A percentile compares a stretch with the other conserved stretches of the same genome.
Evolutionary conservation across 2,797 vertebrate species (phyloP).

Genomic region (Mormyrops boulengeri): DNA sequence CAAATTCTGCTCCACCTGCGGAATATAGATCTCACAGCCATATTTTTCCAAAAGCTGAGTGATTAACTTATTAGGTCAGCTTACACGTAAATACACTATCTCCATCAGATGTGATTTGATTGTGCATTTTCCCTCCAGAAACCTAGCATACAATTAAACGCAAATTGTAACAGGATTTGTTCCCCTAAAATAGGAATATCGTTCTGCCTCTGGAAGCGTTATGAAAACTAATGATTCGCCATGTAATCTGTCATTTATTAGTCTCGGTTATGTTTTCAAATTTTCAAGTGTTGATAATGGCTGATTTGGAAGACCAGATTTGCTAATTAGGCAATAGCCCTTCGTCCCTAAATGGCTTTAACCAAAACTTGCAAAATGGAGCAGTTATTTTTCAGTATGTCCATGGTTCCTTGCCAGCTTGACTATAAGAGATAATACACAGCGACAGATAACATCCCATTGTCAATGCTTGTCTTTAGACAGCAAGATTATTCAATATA

Average conservation of each 20-base stretch:
- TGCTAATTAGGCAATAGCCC: slow-evolving; percentile 1
- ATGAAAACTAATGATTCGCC: neutral
- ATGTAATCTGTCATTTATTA: neutral
- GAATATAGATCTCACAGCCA: neutral
- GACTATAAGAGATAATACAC: neutral
- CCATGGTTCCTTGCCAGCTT: neutral
- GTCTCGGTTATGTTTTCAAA: neutral
- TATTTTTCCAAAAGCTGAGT: neutral
- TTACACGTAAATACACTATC: neutral
- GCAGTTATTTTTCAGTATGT: neutral
- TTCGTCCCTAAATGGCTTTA: neutral
- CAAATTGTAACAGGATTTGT: slow-evolving; percentile 3
- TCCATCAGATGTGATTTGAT: neutral
- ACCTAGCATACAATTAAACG: neutral
- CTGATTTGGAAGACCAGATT: neutral
- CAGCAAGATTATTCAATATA: slow-evolving; percentile 7
- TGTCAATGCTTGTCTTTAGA: neutral
- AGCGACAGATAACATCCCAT: neutral
- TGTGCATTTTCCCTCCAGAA: neutral
- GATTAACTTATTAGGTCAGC: neutral
- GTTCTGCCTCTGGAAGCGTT: neutral
- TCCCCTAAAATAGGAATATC: neutral
- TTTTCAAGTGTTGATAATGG: neutral
- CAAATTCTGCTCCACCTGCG: neutral
- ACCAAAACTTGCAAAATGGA: neutral